Percentiles rank a stretch among this genome's conserved stretches.
Conservation (phyloP, 2,797 vertebrate genomes). For the Pantherophis alleghaniensis region DNA sequence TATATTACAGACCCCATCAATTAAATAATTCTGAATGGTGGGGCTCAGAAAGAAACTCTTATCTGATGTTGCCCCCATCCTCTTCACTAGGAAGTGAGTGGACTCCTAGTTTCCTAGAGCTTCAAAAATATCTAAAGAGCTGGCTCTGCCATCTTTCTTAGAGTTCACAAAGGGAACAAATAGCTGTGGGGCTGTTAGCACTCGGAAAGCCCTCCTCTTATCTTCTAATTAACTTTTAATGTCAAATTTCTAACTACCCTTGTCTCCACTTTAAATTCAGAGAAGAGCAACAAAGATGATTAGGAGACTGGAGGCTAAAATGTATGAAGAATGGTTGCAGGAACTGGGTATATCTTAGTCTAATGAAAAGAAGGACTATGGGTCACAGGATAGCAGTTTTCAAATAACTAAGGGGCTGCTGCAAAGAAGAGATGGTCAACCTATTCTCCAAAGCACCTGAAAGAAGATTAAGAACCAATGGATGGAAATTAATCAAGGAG, state of each 20-base stretch:
- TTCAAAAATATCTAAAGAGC: no score
- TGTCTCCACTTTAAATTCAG: neutral
- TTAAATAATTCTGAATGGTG: no score
- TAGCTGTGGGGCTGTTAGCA: no score
- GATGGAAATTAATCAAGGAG: neutral
- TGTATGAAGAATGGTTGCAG: neutral
- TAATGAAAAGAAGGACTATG: neutral
- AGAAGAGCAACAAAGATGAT: neutral
- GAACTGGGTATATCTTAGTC: neutral
- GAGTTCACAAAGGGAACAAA: no score
- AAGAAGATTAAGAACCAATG: neutral
- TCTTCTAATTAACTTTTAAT: neutral
- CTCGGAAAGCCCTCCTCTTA: neutral
- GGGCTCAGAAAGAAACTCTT: no score
- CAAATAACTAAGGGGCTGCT: neutral
- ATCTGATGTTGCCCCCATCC: no score
- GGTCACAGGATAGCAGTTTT: neutral
- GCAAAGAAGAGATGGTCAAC: neutral
- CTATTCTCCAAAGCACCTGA: neutral
- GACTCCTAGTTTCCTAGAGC: no score
- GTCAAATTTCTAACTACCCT: neutral
- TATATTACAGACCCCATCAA: no score
- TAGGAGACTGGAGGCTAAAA: neutral
- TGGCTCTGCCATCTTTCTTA: no score
- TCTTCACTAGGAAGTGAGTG: no score